Percentiles rank a stretch among this genome's conserved stretches.
These are phyloP conservation scores for Eupsilia transversa DNA, from an alignment of 2,888 invertebrate genomes.

Conservation along the genomic window DNA sequence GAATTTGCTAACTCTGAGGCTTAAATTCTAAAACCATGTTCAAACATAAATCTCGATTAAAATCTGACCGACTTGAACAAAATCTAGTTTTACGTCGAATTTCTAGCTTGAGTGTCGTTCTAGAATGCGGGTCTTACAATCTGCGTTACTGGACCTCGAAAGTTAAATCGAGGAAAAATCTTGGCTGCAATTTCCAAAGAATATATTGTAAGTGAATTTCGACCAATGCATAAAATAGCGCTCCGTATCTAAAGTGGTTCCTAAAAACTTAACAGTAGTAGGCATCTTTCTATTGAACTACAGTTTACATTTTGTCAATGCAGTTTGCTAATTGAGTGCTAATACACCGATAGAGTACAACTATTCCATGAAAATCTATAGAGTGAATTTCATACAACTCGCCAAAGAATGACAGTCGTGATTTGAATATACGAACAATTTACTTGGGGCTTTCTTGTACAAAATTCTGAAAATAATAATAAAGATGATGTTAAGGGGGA, in stretches of 20 bases:
- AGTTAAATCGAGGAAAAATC: neutral
- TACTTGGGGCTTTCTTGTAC: too few relatives aligned
- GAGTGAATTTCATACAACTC: too few relatives aligned
- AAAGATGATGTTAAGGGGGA: too few relatives aligned
- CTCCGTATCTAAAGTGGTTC: neutral
- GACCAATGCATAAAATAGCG: neutral
- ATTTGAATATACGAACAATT: too few relatives aligned
- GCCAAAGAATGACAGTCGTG: too few relatives aligned
- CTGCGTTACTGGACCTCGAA: neutral
- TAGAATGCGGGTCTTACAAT: neutral
- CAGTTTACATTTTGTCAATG: too few relatives aligned
- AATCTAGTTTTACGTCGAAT: slow-evolving; percentile 1
- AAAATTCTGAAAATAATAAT: too few relatives aligned
- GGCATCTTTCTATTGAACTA: too few relatives aligned
- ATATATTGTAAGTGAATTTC: neutral
- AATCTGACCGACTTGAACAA: neutral
- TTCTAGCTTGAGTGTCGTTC: neutral
- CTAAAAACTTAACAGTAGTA: too few relatives aligned
- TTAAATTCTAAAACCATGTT: neutral
- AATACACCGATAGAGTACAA: too few relatives aligned
- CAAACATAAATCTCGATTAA: neutral
- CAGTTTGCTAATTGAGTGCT: neutral
- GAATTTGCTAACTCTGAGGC: too few relatives aligned
- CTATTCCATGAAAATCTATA: too few relatives aligned
- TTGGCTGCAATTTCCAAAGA: neutral